Evolutionary conservation across 2,888 invertebrate genomes (phyloP).

Genomic region (Melieria omissa): DNA sequence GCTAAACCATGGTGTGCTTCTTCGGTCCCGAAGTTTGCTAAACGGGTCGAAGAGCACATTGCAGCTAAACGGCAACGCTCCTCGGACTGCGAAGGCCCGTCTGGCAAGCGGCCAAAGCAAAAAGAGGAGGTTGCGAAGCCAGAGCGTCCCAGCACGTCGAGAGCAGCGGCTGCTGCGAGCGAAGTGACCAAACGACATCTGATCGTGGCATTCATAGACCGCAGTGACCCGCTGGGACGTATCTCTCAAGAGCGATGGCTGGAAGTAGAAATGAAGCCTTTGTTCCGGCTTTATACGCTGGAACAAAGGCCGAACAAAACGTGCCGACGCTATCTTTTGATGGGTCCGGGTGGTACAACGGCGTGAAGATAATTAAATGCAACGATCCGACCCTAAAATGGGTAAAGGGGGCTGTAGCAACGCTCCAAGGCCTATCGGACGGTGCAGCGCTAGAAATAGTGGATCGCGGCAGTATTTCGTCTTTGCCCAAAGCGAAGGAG

Average conservation of each 20-base stretch:
- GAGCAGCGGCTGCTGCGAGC: background rate
- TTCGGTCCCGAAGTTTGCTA: background rate
- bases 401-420: background rate
- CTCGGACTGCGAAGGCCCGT: too few species aligned
- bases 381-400: background rate
- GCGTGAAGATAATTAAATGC: conserved; percentile 12
- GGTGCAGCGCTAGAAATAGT: background rate
- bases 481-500: conserved; percentile 12
- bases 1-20: background rate
- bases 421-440: background rate
- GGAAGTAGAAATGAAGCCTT: conserved; percentile 10
- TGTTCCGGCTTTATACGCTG: background rate
- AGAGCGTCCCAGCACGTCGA: background rate
- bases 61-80: too few species aligned
- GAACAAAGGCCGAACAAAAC: background rate
- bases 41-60: too few species aligned
- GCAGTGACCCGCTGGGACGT: background rate
- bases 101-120: background rate
- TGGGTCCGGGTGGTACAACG: conserved; percentile 2
- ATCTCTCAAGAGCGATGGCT: background rate
- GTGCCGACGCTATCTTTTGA: conserved; percentile 7
- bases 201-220: background rate
- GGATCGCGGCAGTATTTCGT: background rate
- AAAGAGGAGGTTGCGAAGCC: background rate
- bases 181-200: background rate